Evolutionary conservation across 2,888 invertebrate species (phyloP), one percentile per base, ranked within the genome.

Genomic region (Uloborus plumipes): DNA sequence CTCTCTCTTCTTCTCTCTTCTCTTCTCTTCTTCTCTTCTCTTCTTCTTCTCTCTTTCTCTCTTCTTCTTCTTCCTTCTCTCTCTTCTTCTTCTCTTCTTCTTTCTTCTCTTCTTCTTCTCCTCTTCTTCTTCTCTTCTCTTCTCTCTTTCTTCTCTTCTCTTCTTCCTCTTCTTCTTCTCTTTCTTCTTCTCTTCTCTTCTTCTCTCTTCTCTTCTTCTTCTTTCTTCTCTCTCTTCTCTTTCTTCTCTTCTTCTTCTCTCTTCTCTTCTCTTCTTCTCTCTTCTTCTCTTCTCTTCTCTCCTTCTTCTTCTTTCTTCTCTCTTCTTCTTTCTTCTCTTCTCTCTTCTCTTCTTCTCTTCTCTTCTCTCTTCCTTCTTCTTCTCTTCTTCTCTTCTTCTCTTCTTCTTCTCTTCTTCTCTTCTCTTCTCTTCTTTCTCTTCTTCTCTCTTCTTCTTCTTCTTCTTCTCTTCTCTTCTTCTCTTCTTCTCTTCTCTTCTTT

Each of bases 1-100:
- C 64, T 47, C 86, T 84, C 53, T 85, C 84, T 11, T 84, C 26
- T 18, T 86, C 80, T 66, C 86, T 80, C 6, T 71, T 72, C 71
- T 86, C 86, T 61, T 86, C 47, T 80, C n/a, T 79, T 61, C 50
- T 49, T 74, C 26, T 74, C 80, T 61, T 70, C 75, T 65, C 76
- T 78, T n/a, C 64, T 11, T 11, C 18, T 9, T 11, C 18, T 18
- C n/a, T 18, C 59, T 59, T n/a, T n/a, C n/a, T 11, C 11, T n/a
- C n/a, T 22, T 14, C 11, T 13, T 14, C 31, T 31, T 26, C 18
- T 18, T 9, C 76, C 20, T 81, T 74, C n/a, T 76, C 83, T 39
- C 77, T 70, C 59, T 9, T n/a, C 62, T 47, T 51, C 16, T 22
- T 22, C 69, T 18, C 55, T 66, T 74, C 73, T 9, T 70, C 61